These are phyloP conservation scores for Schrankia costaestrigalis DNA, from an alignment of 2,888 invertebrate genomes.

Conservation along the genomic window DNA sequence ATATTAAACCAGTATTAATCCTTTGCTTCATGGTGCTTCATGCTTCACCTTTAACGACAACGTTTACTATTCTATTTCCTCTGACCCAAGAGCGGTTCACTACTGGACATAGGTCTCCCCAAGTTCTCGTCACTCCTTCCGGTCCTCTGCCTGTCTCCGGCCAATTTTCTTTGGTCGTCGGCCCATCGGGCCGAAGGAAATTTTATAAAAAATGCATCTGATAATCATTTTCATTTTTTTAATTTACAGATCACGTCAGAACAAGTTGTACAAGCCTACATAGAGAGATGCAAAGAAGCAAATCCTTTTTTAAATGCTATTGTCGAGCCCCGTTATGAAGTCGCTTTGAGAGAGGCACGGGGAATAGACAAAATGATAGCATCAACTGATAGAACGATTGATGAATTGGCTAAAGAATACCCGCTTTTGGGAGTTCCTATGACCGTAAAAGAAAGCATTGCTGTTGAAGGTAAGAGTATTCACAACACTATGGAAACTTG, in stretches of 20 bases:
- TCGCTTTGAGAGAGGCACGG: conserved; percentile 87
- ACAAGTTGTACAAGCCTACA: conserved; percentile 85
- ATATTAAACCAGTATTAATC: too few species aligned
- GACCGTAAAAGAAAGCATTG: conserved; percentile 91
- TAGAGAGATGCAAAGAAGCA: conserved; percentile 87
- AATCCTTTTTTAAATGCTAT: conserved; percentile 90
- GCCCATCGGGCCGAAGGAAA: too few species aligned
- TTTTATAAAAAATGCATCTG: background rate
- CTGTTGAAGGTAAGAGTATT: conserved; percentile 83
- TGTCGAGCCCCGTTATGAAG: conserved; percentile 88
- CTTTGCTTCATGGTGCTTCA: too few species aligned
- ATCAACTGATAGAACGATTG: conserved; percentile 75
- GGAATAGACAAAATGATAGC: conserved; percentile 85
- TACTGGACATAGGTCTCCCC: too few species aligned
- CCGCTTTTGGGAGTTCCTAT: conserved; percentile 92
- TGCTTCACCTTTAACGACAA: too few species aligned
- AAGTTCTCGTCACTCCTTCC: too few species aligned
- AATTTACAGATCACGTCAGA: conserved; percentile 84
- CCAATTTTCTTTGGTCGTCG: too few species aligned
- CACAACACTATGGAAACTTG: background rate
- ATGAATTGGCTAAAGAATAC: conserved; percentile 83
- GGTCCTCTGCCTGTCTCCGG: too few species aligned
- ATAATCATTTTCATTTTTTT: background rate
- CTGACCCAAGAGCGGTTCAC: too few species aligned
- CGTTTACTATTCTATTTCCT: too few species aligned